Conservation (phyloP, 1,140 invertebrate genomes). For the Notospermus geniculatus region DNA sequence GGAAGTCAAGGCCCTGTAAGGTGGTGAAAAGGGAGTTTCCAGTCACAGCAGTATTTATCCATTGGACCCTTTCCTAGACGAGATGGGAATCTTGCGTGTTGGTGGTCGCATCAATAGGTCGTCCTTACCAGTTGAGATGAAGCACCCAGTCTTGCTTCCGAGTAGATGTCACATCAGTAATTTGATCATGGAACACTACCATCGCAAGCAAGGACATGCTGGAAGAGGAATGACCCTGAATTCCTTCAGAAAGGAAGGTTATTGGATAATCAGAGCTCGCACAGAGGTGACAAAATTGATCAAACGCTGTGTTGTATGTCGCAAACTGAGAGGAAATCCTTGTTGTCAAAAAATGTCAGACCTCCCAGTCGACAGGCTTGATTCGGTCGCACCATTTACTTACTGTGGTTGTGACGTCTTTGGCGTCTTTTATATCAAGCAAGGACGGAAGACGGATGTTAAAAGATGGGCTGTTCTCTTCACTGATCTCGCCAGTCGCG, state of each 20-base stretch:
- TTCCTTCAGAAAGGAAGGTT: slow-evolving; percentile 21
- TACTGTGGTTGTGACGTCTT: slow-evolving; percentile 17
- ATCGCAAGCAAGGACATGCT: slow-evolving; percentile 22
- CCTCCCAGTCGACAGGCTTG: slow-evolving; percentile 18
- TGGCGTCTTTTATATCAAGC: slow-evolving; percentile 13
- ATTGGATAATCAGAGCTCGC: slow-evolving; percentile 27
- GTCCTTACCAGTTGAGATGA: slow-evolving; percentile 8
- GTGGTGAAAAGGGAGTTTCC: too few species aligned
- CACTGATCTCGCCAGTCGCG: slow-evolving; percentile 1
- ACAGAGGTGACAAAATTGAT: slow-evolving; percentile 16
- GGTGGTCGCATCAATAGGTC: neutral
- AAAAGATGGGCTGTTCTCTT: slow-evolving; percentile 10
- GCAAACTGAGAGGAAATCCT: slow-evolving; percentile 14
- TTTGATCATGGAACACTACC: slow-evolving; percentile 22
- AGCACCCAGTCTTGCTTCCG: slow-evolving; percentile 29
- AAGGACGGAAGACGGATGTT: slow-evolving; percentile 5
- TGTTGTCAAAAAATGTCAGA: slow-evolving; percentile 17
- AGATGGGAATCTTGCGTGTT: neutral
- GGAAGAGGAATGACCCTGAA: slow-evolving; percentile 21
- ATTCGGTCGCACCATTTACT: slow-evolving; percentile 11
- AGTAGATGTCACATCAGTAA: slow-evolving; percentile 18
- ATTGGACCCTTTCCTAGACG: neutral
- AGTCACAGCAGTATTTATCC: neutral
- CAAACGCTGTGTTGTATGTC: slow-evolving; percentile 26
- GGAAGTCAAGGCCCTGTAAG: neutral